Conservation (phyloP, 92 coral and sea anemone genomes). For the Desmophyllum pertusum region DNA sequence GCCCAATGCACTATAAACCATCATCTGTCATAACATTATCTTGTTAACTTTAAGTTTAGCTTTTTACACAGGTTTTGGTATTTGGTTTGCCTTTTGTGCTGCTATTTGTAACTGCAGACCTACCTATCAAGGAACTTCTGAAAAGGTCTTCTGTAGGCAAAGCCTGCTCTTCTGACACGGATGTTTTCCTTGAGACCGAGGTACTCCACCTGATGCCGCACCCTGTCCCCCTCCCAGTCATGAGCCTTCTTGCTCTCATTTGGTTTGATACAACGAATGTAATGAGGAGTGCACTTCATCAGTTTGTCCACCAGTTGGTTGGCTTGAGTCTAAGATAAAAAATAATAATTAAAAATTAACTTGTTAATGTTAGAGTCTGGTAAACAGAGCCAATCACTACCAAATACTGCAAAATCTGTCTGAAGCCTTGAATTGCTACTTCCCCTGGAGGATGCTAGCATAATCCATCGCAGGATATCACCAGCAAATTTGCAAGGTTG, state of each 20-base stretch:
- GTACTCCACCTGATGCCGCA: slow-evolving; percentile 94
- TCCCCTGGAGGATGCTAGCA: too few species aligned
- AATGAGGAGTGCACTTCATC: slow-evolving; percentile 96
- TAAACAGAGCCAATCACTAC: too few species aligned
- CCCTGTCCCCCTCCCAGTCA: slow-evolving; percentile 98
- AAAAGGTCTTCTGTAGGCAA: slow-evolving; percentile 96
- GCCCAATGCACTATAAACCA: too few species aligned
- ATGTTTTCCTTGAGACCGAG: slow-evolving; percentile 97
- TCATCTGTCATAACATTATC: too few species aligned
- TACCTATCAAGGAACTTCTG: slow-evolving; percentile 89
- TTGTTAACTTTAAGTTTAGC: too few species aligned
- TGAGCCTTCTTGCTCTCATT: slow-evolving; percentile 95
- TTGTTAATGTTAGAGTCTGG: not conserved
- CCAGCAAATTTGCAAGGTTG: too few species aligned
- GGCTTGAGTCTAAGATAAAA: slow-evolving; percentile 81
- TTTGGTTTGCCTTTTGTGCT: not conserved
- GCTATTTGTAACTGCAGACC: not conserved
- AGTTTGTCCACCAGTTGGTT: slow-evolving; percentile 88
- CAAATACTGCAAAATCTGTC: too few species aligned
- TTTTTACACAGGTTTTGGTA: not conserved
- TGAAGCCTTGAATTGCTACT: too few species aligned
- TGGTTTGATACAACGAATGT: slow-evolving; percentile 99
- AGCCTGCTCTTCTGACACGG: slow-evolving; percentile 97
- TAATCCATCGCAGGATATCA: too few species aligned
- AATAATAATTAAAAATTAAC: not conserved